Evolutionary conservation across 2,888 invertebrate species (phyloP), one percentile per base, ranked within the genome.

Genomic region (Hydroisotoma schaefferi): DNA sequence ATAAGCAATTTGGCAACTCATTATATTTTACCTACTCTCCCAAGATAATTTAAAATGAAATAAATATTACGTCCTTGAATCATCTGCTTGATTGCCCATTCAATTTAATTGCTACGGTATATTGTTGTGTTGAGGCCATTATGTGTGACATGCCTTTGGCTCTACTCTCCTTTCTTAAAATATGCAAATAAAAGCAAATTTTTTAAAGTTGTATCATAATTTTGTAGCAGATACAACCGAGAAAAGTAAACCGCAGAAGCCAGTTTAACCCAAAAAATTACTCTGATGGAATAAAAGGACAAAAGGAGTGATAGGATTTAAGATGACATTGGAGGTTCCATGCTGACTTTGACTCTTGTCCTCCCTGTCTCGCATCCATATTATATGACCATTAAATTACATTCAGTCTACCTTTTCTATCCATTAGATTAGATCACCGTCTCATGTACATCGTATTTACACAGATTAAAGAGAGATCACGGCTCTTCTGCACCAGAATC

Each of bases 381-480:
- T 65, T 65, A 61, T 65, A 65, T 59, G 61, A 65, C 59, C 59
- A 62, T 62, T 62, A 65, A 65, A 65, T 65, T 65, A 65, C 61
- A 59, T 59, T 43, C 6, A 52, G 25, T 40, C 53, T 40, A 27
- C 43, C 38, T 37, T 53, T 43, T 43, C 40, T 40, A 40, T 53
- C 40, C 43, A 53, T 53, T 53, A 53, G 53, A 53, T 53, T 53
- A 53, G 53, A 53, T 53, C 53, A 53, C 38, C 52, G 43, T 27
- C n/a, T n/a, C n/a, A n/a, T n/a, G n/a, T n/a, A n/a, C n/a, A n/a
- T n/a, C n/a, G n/a, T n/a, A n/a, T n/a, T n/a, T n/a, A n/a, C n/a
- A n/a, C n/a, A n/a, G n/a, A n/a, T n/a, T n/a, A n/a, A n/a, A 23
- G n/a, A 53, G 53, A 53, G 38, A 52, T 33, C 52, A 52, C 20